These are phyloP conservation scores for Venustaconcha ellipsiformis DNA, from an alignment of 1,140 invertebrate species.

Conservation along the genomic window DNA sequence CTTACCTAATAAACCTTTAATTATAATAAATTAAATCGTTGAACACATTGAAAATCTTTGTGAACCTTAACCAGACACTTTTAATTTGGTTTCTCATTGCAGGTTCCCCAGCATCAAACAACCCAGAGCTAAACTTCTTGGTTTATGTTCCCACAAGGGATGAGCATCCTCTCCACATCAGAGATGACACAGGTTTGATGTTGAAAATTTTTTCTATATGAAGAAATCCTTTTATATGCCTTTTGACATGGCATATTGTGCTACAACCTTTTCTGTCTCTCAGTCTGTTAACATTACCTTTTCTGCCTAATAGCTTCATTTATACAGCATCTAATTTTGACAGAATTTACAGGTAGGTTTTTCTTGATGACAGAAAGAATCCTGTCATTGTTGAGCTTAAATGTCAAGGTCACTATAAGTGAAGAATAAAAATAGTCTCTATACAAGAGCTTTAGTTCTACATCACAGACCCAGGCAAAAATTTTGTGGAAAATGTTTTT, in stretches of 20 bases:
- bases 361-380: no score
- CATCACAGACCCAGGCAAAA: no score
- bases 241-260: no score
- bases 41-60: not conserved
- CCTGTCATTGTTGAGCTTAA: no score
- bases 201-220: not conserved
- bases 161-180: slow-evolving; percentile 80
- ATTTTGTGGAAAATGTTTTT: no score
- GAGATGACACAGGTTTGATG: slow-evolving; percentile 60
- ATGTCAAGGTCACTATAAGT: no score
- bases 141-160: slow-evolving; percentile 83
- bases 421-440: no score
- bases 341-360: no score
- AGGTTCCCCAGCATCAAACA: slow-evolving; percentile 83
- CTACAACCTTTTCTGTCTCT: not conserved
- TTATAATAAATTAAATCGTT: not conserved
- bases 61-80: not conserved
- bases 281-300: no score
- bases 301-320: no score
- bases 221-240: not conserved
- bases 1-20: not conserved
- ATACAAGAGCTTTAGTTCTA: no score
- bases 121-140: slow-evolving; percentile 87
- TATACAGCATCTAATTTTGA: no score
- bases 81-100: slow-evolving; percentile 21